Evolutionary conservation across 2,888 invertebrate species (phyloP).

Genomic region (Liposcelis brunnea): DNA sequence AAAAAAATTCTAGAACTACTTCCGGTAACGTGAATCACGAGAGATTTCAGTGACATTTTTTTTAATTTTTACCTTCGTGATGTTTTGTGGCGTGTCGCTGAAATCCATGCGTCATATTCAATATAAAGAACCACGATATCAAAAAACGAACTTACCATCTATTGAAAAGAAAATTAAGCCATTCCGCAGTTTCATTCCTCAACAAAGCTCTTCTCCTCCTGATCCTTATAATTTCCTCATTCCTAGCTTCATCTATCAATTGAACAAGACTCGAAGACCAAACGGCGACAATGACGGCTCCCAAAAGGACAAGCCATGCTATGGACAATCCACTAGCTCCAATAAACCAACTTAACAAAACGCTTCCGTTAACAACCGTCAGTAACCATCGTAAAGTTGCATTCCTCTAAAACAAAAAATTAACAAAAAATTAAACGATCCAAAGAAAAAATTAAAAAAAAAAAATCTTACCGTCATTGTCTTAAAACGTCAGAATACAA

Average conservation of each 20-base stretch:
- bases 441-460: too few relatives aligned
- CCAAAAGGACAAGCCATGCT: slow-evolving; percentile 25
- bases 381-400: slow-evolving; percentile 22
- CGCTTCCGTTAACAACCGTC: slow-evolving; percentile 21
- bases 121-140: too few relatives aligned
- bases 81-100: too few relatives aligned
- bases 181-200: slow-evolving; percentile 33
- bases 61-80: too few relatives aligned
- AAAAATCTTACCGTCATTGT: too few relatives aligned
- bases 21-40: too few relatives aligned
- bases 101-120: too few relatives aligned
- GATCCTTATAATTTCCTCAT: slow-evolving; percentile 25
- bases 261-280: slow-evolving; percentile 22
- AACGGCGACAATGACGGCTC: slow-evolving; percentile 23
- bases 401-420: slow-evolving; percentile 20
- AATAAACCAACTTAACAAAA: slow-evolving; percentile 24
- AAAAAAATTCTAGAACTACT: too few relatives aligned
- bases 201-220: slow-evolving; percentile 30
- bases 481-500: too few relatives aligned
- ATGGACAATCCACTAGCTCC: slow-evolving; percentile 25
- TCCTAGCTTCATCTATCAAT: slow-evolving; percentile 22
- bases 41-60: too few relatives aligned
- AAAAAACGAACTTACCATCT: slow-evolving; percentile 28
- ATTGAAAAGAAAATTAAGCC: slow-evolving; percentile 34
- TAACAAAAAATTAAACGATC: neutral